phyloP scores from a whole-genome alignment of 2,113 vertebrate genomes.

The Numenius arquata region DNA sequence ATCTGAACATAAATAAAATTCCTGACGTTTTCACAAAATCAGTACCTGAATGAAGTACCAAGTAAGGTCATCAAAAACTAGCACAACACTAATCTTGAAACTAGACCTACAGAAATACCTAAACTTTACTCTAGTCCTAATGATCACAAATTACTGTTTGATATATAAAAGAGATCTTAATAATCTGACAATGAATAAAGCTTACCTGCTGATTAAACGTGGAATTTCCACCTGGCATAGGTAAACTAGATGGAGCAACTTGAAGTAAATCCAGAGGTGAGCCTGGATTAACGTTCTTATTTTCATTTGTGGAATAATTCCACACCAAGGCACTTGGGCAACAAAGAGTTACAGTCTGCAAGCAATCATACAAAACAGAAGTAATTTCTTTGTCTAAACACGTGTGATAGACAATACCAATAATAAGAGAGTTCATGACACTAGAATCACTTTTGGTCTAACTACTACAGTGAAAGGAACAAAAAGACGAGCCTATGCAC shows the following conservation, averaged over 20 bases:
- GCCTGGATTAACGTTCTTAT: conserved; percentile 71
- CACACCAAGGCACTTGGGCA: conserved; percentile 86
- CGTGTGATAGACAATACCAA: background rate
- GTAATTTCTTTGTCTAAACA: background rate
- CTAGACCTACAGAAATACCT: background rate
- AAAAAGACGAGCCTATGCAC: background rate
- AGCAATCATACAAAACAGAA: background rate
- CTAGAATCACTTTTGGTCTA: background rate
- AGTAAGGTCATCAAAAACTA: background rate
- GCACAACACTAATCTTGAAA: background rate
- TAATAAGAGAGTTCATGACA: background rate
- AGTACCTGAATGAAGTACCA: background rate
- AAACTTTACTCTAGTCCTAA: background rate
- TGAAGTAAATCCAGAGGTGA: conserved; percentile 80
- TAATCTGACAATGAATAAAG: background rate
- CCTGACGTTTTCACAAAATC: background rate
- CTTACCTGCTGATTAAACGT: conserved; percentile 79
- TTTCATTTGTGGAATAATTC: conserved; percentile 80
- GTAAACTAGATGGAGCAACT: conserved; percentile 76
- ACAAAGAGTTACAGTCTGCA: conserved; percentile 80
- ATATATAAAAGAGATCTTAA: background rate
- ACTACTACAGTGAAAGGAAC: background rate
- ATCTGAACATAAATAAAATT: background rate
- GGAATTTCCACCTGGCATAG: conserved; percentile 78
- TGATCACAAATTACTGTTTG: background rate